Conservation (phyloP, 2,113 vertebrate species). For the Cyprinodon variegatus region DNA sequence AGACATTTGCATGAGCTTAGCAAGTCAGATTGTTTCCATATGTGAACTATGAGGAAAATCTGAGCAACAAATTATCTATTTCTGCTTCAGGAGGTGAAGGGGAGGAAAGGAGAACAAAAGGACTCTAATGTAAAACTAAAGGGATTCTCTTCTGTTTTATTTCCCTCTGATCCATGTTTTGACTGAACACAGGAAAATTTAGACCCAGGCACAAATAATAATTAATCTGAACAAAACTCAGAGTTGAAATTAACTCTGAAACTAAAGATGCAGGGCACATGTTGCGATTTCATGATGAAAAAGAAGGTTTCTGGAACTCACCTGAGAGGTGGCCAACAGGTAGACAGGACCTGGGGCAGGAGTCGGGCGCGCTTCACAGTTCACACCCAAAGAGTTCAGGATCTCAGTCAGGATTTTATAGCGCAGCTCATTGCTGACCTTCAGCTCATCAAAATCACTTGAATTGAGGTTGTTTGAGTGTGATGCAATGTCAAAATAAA, state of each 20-base stretch:
- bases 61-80: background rate
- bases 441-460: constrained; percentile 83
- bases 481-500: constrained; percentile 83
- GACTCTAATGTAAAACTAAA: background rate
- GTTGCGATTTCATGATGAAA: background rate
- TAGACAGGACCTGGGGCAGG: constrained; percentile 81
- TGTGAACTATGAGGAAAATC: background rate
- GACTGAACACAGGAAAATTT: too few species aligned
- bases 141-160: background rate
- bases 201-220: too few species aligned
- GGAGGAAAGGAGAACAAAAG: background rate
- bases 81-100: background rate
- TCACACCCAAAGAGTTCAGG: constrained; percentile 83
- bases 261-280: background rate
- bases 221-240: background rate
- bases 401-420: constrained; percentile 86
- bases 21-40: background rate
- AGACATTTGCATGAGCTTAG: constrained; percentile 8
- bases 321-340: constrained; percentile 81
- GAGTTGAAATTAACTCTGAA: background rate
- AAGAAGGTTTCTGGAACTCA: constrained; percentile 57
- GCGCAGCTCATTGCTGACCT: constrained; percentile 83
- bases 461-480: constrained; percentile 58
- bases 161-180: background rate
- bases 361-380: constrained; percentile 75